These are phyloP conservation scores for Rhabdomys dilectus DNA, from an alignment of 2,113 vertebrate genomes.

Conservation along the genomic window DNA sequence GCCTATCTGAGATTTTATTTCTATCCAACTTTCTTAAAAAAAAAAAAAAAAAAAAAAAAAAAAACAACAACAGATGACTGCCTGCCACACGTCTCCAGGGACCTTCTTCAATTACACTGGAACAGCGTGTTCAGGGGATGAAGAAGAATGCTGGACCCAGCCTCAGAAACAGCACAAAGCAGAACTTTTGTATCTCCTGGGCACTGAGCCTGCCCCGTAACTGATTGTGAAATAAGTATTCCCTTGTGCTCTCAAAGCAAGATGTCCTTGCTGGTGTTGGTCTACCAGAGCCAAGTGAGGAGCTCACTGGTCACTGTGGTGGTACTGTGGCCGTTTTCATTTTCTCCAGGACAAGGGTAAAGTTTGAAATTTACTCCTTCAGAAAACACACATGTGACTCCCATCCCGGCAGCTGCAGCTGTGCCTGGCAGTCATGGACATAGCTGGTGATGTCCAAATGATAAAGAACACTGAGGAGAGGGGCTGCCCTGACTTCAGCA, in stretches of 20 bases:
- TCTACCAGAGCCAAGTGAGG: not conserved
- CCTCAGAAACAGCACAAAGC: not conserved
- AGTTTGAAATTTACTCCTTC: not conserved
- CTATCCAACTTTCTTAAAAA: slow-evolving; percentile 46
- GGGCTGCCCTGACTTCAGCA: not conserved
- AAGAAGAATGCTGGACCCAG: not conserved
- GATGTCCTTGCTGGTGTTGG: not conserved
- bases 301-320: not conserved
- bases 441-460: not conserved
- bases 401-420: slow-evolving; percentile 2
- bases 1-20: slow-evolving; percentile 38
- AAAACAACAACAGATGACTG: slow-evolving; percentile 7
- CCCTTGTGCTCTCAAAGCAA: slow-evolving; percentile 35
- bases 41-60: slow-evolving; percentile 57
- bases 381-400: slow-evolving; percentile 19
- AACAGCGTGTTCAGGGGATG: slow-evolving; percentile 14
- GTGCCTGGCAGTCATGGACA: not conserved
- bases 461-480: not conserved
- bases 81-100: slow-evolving; percentile 32
- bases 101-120: not conserved
- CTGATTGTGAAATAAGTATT: not conserved
- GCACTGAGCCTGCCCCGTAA: not conserved
- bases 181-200: not conserved
- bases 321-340: not conserved
- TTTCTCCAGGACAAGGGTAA: not conserved